Base-by-base conservation (phyloP, 2,113 vertebrate genomes). In the Xenopus laevis region DNA sequence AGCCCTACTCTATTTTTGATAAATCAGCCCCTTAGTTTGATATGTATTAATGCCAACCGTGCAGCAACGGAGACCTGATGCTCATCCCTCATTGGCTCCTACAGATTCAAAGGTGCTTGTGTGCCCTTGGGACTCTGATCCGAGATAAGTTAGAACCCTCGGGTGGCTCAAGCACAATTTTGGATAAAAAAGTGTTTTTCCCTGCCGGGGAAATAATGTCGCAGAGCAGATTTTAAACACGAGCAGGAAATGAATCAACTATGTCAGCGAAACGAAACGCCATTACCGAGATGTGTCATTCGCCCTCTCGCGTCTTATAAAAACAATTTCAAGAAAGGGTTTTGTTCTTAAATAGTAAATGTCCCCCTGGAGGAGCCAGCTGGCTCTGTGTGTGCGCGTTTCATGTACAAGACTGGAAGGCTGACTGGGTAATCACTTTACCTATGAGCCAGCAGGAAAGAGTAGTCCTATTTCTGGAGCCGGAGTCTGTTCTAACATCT, bases 401-500 rank as follows among this genome's bases (percentile, higher is more conserved):
- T 87, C 1, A 18, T 80, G 83, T 85, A 87, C 85, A 87, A 80
- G 82, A 79, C 82, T 72, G 78, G 84, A 84, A 83, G 64, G 76
- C 58, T 77, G 79, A 72, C 84, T 83, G 74, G 77, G 83, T 68
- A 78, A 85, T 76, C 83, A 79, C 77, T 55, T 66, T 82, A 72
- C 79, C 79, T 73, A 73, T 80, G 79, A 82, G 86, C 87, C 88
- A 88, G 86, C 82, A 87, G 84, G 83, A 87, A 88, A 89, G 86
- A 84, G 82, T 84, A 88, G 82, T 82, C 86, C 84, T 83, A 85
- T 89, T 91, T 90, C 88, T 87, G 83, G 84, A 88, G 80, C 78
- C 82, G 66, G 78, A 82, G 82, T 86, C 76, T 83, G 80, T 74
- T 75, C 82, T 82, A 62, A 68, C 79, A 73, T 79, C 81, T 87